Evolutionary conservation across 35 echinoderm and acorn worm genomes (phyloP), one percentile per base, ranked within the genome.

Genomic region (Ophioderma brevispina): DNA sequence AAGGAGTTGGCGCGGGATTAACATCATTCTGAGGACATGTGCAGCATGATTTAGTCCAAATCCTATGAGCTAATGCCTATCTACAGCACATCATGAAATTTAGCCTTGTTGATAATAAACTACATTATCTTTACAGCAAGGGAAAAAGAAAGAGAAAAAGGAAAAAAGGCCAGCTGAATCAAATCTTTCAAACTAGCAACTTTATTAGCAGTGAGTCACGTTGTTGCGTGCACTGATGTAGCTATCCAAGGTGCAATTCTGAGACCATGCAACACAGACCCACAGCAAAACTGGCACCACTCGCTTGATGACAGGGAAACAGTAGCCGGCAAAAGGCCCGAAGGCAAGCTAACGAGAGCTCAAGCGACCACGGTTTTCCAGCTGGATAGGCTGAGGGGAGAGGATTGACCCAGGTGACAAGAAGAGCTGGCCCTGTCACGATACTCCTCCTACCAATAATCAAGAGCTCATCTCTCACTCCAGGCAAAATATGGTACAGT

Each of bases 361-460:
- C 59, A 13, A 25, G 59, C 59, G 28, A 70, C 10, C 23, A 6
- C 10, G 10, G 59, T 70, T 70, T 6, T 70, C 5, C 59, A 70
- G 59, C 59, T 70, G 59, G 59, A 3, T 2, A 70, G n/a, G 59
- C 59, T 25, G 23, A 25, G 15, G 59, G 59, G 59, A 4, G 2
- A 70, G 59, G 59, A 70, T 70, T 70, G 59, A 70, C 59, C 59
- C 28, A 70, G 28, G 59, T 70, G 59, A 70, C 28, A 30, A 70
- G 28, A 30, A 70, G 59, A 70, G 59, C 59, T 70, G 23, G 10
- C 59, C 59, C 59, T 70, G 59, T 70, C 59, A 70, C 10, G 4
- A 25, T 70, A 15, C 59, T 70, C 59, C 59, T 70, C 59, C 59
- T 70, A 70, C 59, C n/a, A 30, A 70, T 70, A 70, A 70, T 70